Evolutionary conservation across 2,888 invertebrate genomes (phyloP), one percentile per base, ranked within the genome.

Genomic region (Pristionchus entomophagus): DNA sequence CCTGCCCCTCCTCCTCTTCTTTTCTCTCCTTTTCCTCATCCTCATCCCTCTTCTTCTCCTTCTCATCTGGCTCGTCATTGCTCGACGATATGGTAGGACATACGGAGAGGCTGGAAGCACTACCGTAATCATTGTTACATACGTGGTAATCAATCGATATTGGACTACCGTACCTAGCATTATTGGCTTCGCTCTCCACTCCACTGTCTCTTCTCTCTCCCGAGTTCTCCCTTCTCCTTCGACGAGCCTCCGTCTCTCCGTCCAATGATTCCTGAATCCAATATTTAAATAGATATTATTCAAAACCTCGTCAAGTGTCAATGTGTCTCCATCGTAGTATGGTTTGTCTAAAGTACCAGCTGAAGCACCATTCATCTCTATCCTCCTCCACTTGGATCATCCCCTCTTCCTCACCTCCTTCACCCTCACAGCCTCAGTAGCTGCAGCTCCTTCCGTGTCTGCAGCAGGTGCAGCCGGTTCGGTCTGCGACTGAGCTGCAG

Each of bases 171-270:
- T 82, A 82, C 82, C 82, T 82, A 5, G 59, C 35, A 35, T 29
- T 82, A 14, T 38, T 59, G 12, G 41, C 82, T 29, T 82, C 82
- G 32, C 84, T 84, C 84, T 84, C 84, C 3, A 84, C 84, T n/a
- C 84, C 84, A 49, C 49, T 49, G 38, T 84, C 84, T 29, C 84
- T 51, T 19, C 49, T 49, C 22, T 84, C 84, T 14, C 49, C 84
- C 14, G 49, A 41, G 29, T 45, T 65, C 51, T 65, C 69, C 35
- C 49, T 49, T 45, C 84, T 62, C 65, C 49, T 32, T 22, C 65
- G 0, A 1, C 49, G n/a, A 2, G 38, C 49, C 62, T 83, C 83
- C 62, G 80, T 53, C 82, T 82, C 82, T 26, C 82, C 82, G 5
- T 82, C 82, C 59, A 26, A n/a, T 19, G 56, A 29, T 12, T 59